Evolutionary conservation across 2,888 invertebrate species (phyloP).

Genomic region (Leptopilina myrica): DNA sequence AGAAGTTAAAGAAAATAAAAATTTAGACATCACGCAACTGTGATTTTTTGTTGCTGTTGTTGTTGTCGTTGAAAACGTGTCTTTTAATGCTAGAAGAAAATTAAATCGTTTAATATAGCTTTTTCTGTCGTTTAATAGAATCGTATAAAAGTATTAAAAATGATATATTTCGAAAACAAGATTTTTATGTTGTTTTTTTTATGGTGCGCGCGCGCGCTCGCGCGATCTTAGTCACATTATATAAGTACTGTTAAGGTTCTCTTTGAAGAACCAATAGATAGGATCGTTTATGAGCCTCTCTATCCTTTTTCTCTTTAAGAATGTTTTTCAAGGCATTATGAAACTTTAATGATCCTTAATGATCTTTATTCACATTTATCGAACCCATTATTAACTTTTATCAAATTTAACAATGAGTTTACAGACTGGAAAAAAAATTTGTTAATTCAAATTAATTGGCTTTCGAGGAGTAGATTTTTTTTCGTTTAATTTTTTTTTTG

Average conservation of each 20-base stretch:
- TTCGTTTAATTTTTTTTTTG: not conserved
- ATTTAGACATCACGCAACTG: not conserved
- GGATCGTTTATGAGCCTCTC: not conserved
- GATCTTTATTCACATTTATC: conserved; percentile 24
- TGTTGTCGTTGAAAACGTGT: not conserved
- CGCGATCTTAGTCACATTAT: not conserved
- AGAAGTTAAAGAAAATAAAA: too few species aligned
- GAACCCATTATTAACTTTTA: conserved; percentile 22
- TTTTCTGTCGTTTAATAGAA: not conserved
- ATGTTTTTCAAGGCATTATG: conserved; percentile 1
- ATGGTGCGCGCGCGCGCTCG: not conserved
- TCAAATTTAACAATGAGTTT: not conserved
- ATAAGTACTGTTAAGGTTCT: conserved; percentile 6
- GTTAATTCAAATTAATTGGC: conserved; percentile 18
- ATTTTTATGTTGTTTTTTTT: not conserved
- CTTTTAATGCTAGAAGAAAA: not conserved
- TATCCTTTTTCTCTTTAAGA: not conserved
- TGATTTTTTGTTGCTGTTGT: not conserved
- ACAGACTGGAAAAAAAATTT: not conserved
- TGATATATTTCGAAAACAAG: not conserved
- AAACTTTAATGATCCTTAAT: conserved; percentile 29
- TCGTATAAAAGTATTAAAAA: conserved; percentile 5
- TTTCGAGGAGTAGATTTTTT: not conserved
- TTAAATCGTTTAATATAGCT: not conserved
- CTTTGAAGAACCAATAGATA: conserved; percentile 13